Conservation (phyloP, 1,140 invertebrate species). For the Zaprionus gabonicus region DNA sequence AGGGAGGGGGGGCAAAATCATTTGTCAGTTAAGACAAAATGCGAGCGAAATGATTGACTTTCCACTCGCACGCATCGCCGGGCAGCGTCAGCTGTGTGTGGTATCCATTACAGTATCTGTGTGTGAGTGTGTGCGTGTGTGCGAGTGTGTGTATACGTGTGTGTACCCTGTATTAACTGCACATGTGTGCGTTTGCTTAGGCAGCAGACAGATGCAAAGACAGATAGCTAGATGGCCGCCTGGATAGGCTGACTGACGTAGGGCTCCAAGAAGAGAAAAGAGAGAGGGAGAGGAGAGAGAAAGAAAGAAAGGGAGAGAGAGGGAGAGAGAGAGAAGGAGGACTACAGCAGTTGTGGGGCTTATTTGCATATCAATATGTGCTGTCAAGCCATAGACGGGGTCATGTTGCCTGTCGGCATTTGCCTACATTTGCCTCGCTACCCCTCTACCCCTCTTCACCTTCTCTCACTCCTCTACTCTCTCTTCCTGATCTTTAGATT, state of each 20-base stretch:
- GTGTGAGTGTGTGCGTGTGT: slow-evolving; percentile 26
- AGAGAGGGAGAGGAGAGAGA: no score
- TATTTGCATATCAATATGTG: slow-evolving; percentile 75
- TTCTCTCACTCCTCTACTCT: background rate
- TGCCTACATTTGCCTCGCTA: background rate
- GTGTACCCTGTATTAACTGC: slow-evolving; percentile 12
- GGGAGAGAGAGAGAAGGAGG: no score
- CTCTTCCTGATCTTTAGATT: background rate
- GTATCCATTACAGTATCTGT: slow-evolving; percentile 21
- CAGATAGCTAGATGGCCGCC: slow-evolving; percentile 15
- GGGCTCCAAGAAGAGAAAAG: background rate
- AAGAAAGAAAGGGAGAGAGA: no score
- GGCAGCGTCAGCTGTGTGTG: slow-evolving; percentile 26
- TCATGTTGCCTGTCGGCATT: slow-evolving; percentile 17
- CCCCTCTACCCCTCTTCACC: no score
- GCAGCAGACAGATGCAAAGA: slow-evolving; percentile 30
- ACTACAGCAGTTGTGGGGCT: slow-evolving; percentile 30
- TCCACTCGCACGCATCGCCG: slow-evolving; percentile 68
- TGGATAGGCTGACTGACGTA: slow-evolving; percentile 22
- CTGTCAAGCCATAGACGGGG: slow-evolving; percentile 22
- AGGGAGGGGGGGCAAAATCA: slow-evolving; percentile 41
- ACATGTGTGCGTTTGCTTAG: slow-evolving; percentile 38
- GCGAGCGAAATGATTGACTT: slow-evolving; percentile 73
- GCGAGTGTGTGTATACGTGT: slow-evolving; percentile 26
- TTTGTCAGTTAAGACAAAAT: slow-evolving; percentile 78